Evolutionary conservation across 2,888 invertebrate genomes (phyloP).

Genomic region (Dryobotodes eremita): DNA sequence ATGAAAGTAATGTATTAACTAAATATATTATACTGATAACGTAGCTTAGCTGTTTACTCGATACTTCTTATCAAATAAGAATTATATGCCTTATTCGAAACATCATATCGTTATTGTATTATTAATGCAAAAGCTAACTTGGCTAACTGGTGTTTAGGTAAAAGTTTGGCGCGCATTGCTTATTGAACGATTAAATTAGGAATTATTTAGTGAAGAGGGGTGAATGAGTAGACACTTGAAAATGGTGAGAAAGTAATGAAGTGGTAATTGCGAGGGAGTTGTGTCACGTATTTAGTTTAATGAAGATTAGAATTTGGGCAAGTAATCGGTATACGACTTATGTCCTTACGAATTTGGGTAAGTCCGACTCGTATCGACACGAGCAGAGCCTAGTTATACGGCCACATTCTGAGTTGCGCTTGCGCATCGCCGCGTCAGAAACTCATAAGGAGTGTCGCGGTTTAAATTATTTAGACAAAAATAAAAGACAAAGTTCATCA

Average conservation of each 20-base stretch:
- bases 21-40: conserved; percentile 62
- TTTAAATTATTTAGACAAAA: neutral
- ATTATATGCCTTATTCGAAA: conserved; percentile 88
- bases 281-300: neutral
- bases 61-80: conserved; percentile 89
- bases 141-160: conserved; percentile 44
- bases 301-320: neutral
- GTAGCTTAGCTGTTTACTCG: conserved; percentile 79
- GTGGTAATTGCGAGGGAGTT: neutral
- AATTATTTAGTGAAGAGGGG: neutral
- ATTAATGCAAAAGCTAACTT: conserved; percentile 80
- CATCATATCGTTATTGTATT: conserved; percentile 90
- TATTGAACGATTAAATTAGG: conserved; percentile 12
- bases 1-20: conserved; percentile 61
- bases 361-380: neutral
- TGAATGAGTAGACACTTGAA: neutral
- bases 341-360: neutral
- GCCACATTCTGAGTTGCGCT: neutral
- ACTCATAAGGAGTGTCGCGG: neutral
- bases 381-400: neutral
- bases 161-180: conserved; percentile 33
- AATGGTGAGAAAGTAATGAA: neutral
- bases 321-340: neutral
- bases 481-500: conserved; percentile 9
- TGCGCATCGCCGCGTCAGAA: neutral